Percentiles rank a stretch among this genome's conserved stretches.
These are phyloP conservation scores for Odocoileus hemionus DNA, from an alignment of 2,113 vertebrate genomes.

Conservation along the genomic window DNA sequence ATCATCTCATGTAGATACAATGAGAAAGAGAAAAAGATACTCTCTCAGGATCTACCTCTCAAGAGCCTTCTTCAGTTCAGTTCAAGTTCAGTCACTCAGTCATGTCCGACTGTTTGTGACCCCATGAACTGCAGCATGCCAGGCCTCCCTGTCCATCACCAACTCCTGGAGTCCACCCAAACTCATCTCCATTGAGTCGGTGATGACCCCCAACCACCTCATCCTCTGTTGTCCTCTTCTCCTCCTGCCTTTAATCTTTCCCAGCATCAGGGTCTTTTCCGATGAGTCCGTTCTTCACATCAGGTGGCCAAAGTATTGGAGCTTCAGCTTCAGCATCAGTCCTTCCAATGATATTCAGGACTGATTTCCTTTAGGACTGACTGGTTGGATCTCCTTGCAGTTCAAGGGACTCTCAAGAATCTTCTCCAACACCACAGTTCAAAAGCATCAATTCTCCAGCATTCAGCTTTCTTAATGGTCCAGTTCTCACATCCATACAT, in stretches of 20 bases:
- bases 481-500: background rate
- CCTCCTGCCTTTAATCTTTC: background rate
- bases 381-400: background rate
- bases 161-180: too few relatives aligned
- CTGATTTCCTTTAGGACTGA: background rate
- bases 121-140: background rate
- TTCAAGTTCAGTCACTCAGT: background rate
- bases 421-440: background rate
- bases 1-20: background rate
- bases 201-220: background rate
- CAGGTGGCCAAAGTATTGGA: background rate
- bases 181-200: background rate
- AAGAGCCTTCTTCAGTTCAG: background rate
- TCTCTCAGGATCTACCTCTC: background rate
- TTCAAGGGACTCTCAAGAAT: background rate
- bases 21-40: background rate
- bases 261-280: background rate
- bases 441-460: background rate
- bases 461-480: background rate
- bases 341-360: background rate
- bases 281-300: fast-evolving
- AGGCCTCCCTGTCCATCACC: too few relatives aligned
- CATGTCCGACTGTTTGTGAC: fast-evolving
- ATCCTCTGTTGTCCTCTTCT: background rate
- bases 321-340: background rate